Conservation (phyloP, 2,113 vertebrate genomes). For the Sarotherodon lohbergeri region DNA sequence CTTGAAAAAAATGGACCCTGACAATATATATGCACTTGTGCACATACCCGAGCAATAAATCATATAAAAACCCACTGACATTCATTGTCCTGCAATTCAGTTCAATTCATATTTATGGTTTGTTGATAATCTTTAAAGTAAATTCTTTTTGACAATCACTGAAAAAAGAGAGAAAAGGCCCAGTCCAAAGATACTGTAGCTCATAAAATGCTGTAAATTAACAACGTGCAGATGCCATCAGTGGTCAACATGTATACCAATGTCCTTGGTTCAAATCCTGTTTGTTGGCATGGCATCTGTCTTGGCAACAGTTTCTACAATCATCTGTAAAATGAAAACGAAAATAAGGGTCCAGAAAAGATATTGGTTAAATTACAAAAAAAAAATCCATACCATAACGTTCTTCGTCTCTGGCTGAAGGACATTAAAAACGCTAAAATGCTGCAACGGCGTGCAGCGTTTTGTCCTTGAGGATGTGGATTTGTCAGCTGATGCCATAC, state of each 20-base stretch:
- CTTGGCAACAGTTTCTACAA: not conserved
- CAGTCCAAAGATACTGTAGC: not conserved
- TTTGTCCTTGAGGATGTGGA: not conserved
- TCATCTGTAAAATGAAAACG: not conserved
- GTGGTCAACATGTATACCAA: not conserved
- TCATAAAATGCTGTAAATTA: not conserved
- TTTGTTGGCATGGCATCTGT: not conserved
- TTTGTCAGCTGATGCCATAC: not conserved
- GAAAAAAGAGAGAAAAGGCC: not conserved
- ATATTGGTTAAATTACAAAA: not conserved
- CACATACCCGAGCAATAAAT: fast-evolving
- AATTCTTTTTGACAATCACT: not conserved
- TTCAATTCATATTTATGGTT: not conserved
- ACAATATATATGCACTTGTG: not conserved
- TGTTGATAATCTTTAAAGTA: not conserved
- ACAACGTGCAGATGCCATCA: not conserved
- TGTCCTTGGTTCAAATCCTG: not conserved
- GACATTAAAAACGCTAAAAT: not conserved
- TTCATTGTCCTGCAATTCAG: not conserved
- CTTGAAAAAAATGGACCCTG: not conserved
- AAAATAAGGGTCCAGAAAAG: not conserved
- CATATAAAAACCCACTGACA: not conserved
- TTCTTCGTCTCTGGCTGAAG: not conserved
- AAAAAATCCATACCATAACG: not conserved
- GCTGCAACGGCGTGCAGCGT: not conserved